phyloP scores from a whole-genome alignment of 2,797 vertebrate genomes.

The Gobio occitaniae region DNA sequence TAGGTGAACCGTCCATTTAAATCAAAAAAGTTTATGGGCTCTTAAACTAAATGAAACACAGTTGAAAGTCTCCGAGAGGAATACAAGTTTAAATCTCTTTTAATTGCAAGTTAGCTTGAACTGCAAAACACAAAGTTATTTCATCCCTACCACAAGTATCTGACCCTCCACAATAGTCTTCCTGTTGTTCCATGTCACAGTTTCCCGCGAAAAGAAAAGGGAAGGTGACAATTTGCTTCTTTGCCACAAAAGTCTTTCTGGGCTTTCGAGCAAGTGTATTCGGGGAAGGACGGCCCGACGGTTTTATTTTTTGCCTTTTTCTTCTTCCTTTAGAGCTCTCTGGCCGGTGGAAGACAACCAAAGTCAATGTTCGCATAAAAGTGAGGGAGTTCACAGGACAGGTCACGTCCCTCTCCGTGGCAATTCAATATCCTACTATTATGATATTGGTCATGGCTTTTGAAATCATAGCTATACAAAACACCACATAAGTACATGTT shows the following conservation, averaged over 20 bases:
- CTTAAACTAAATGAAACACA: conserved; percentile 30
- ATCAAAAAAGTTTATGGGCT: not conserved
- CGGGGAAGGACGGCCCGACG: conserved; percentile 65
- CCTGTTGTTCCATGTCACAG: conserved; percentile 42
- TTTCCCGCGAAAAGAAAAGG: conserved; percentile 49
- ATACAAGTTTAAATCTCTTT: conserved; percentile 17
- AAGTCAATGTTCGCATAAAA: conserved; percentile 74
- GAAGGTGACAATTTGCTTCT: conserved; percentile 76
- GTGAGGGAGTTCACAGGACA: conserved; percentile 76
- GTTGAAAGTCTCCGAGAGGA: conserved; percentile 14
- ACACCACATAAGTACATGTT: conserved; percentile 79
- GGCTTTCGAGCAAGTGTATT: conserved; percentile 69
- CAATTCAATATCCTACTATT: conserved; percentile 76
- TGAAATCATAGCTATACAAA: conserved; percentile 71
- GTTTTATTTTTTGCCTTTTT: conserved; percentile 47
- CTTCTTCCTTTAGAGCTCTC: conserved; percentile 56
- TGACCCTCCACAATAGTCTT: conserved; percentile 44
- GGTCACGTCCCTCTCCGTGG: conserved; percentile 77
- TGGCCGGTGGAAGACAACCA: conserved; percentile 69
- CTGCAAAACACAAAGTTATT: conserved; percentile 35
- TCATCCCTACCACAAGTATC: conserved; percentile 36
- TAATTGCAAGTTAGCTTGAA: conserved; percentile 28
- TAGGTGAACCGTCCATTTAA: not conserved
- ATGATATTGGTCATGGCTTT: conserved; percentile 74
- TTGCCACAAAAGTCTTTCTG: conserved; percentile 74